A percentile compares a stretch with the other conserved stretches of the same genome.
Evolutionary conservation across 2,888 invertebrate species (phyloP).

Genomic region (Leucozona laternaria): DNA sequence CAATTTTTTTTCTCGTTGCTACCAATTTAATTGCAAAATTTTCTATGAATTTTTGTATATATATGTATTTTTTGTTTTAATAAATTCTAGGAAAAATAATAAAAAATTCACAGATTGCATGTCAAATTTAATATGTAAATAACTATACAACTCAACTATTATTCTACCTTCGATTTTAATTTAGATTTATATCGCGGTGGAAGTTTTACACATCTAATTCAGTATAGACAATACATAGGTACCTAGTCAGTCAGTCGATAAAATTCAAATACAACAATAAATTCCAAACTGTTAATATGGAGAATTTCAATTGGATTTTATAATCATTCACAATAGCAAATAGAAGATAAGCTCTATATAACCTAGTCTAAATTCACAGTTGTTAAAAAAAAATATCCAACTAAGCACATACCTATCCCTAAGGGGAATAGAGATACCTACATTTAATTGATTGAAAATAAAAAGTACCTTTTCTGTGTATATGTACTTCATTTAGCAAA

Average conservation of each 20-base stretch:
- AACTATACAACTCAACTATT: not conserved
- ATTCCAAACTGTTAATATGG: constrained; percentile 35
- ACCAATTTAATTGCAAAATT: not conserved
- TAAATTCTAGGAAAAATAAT: constrained; percentile 9
- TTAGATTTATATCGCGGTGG: constrained; percentile 61
- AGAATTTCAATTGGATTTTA: constrained; percentile 51
- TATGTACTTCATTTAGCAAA: constrained; percentile 23
- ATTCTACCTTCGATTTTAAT: constrained; percentile 31
- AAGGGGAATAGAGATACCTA: constrained; percentile 25
- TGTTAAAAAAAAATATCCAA: not conserved
- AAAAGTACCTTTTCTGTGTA: not conserved
- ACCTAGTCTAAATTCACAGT: constrained; percentile 9
- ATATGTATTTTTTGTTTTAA: not conserved
- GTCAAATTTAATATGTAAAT: constrained; percentile 39
- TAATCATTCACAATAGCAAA: constrained; percentile 47
- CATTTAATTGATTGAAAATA: constrained; percentile 64
- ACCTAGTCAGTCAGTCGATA: constrained; percentile 33
- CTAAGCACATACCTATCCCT: not conserved
- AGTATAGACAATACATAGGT: constrained; percentile 24
- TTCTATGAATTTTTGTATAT: not conserved
- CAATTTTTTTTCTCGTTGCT: not conserved
- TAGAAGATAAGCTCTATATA: not conserved
- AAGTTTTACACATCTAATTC: constrained; percentile 36
- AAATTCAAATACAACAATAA: not conserved
- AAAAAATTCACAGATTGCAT: constrained; percentile 53